Percentiles rank a stretch among this genome's conserved stretches.
phyloP scores from a whole-genome alignment of 2,797 vertebrate species.

The Pseudopleuronectes americanus region DNA sequence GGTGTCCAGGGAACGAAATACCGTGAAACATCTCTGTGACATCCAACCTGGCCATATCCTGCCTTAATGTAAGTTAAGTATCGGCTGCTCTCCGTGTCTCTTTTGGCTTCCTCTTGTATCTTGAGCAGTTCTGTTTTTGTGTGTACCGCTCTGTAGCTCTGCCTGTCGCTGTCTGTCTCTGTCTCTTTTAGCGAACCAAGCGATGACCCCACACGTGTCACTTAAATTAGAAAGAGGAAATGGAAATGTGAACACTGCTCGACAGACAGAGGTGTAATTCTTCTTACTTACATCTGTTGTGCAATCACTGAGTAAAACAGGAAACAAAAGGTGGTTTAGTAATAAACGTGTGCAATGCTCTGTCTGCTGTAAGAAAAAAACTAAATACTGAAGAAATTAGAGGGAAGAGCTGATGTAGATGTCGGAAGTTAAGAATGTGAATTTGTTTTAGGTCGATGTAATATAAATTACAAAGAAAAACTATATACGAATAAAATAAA shows the following conservation, averaged over 20 bases:
- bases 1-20: slow-evolving; percentile 84
- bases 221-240: not conserved
- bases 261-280: not conserved
- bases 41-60: slow-evolving; percentile 81
- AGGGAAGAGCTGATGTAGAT: too few relatives aligned
- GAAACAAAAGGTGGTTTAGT: not conserved
- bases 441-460: too few relatives aligned
- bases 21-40: slow-evolving; percentile 80
- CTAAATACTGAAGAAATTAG: too few relatives aligned
- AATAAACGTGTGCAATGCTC: not conserved
- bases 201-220: not conserved
- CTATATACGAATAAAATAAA: too few relatives aligned
- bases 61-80: not conserved
- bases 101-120: not conserved
- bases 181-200: not conserved
- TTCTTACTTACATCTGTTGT: not conserved
- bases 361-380: not conserved
- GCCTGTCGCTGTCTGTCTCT: not conserved
- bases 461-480: too few relatives aligned
- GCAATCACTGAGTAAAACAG: not conserved
- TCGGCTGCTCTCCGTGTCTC: not conserved
- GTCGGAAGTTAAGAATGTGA: too few relatives aligned
- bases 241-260: not conserved
- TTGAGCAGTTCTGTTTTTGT: not conserved
- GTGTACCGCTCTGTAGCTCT: not conserved